Conservation (phyloP, 1,140 invertebrate species). For the Heliconius hewitsoni region DNA sequence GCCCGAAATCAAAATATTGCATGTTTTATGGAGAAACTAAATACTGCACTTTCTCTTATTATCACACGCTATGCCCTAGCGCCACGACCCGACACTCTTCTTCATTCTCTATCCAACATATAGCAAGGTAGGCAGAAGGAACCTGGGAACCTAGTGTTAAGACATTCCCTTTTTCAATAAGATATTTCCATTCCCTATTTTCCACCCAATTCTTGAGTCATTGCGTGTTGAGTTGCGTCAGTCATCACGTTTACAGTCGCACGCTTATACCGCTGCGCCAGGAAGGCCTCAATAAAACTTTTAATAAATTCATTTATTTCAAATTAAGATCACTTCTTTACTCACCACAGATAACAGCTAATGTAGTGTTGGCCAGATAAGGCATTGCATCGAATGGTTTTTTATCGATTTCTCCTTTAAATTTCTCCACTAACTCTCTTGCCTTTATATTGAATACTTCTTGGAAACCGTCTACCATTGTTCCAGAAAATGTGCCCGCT, state of each 20-base stretch:
- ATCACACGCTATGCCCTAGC: no score
- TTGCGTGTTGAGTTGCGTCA: not conserved
- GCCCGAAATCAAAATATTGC: no score
- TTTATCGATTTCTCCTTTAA: slow-evolving; percentile 12
- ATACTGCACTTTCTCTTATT: no score
- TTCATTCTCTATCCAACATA: no score
- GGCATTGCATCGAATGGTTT: slow-evolving; percentile 51
- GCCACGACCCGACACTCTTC: no score
- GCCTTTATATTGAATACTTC: slow-evolving; percentile 33
- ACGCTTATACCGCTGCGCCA: not conserved
- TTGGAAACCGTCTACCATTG: slow-evolving; percentile 24
- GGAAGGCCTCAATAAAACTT: not conserved
- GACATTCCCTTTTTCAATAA: no score
- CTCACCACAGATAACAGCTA: slow-evolving; percentile 29
- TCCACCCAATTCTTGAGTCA: not conserved
- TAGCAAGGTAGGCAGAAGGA: no score
- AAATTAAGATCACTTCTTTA: not conserved
- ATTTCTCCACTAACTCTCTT: slow-evolving; percentile 17
- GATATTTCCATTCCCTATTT: no score
- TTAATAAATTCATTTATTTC: no score
- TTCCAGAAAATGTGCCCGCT: slow-evolving; percentile 19
- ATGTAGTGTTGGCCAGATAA: slow-evolving; percentile 45
- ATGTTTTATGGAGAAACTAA: no score
- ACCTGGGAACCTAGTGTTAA: no score
- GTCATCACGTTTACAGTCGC: no score